Percentiles rank a stretch among this genome's conserved stretches.
These are phyloP conservation scores for Probosciger aterrimus DNA, from an alignment of 2,113 vertebrate genomes.

Conservation along the genomic window DNA sequence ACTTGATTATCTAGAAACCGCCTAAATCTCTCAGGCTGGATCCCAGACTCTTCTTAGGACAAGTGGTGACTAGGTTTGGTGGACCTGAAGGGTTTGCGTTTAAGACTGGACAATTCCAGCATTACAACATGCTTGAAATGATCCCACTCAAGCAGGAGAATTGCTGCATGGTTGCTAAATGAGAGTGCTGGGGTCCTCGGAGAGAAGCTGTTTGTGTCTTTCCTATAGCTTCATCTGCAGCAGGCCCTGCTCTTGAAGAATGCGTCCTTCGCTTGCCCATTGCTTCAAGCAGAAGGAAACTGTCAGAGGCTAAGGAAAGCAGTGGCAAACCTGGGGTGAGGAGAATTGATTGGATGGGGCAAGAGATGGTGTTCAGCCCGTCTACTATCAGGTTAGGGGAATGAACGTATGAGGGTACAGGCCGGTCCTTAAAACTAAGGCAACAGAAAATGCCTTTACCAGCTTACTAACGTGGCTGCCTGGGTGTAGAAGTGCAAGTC, in stretches of 20 bases:
- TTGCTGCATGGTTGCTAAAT: background rate
- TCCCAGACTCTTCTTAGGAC: background rate
- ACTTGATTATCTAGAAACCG: background rate
- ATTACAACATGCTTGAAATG: background rate
- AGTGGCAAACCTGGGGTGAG: background rate
- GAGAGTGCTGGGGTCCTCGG: background rate
- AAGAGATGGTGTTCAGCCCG: background rate
- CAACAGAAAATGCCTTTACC: background rate
- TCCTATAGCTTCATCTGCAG: background rate
- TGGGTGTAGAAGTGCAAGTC: conserved; percentile 17
- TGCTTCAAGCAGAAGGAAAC: background rate
- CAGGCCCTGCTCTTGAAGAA: background rate
- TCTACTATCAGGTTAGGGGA: background rate
- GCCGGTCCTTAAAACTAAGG: background rate
- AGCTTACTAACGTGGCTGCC: accelerated
- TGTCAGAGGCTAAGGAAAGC: background rate
- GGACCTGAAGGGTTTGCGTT: background rate
- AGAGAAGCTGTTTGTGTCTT: background rate
- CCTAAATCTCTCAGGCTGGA: background rate
- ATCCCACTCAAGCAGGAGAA: background rate
- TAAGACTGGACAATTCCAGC: background rate
- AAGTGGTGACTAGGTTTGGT: background rate
- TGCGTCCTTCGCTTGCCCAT: background rate
- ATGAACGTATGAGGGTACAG: background rate
- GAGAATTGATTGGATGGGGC: background rate